Evolutionary conservation across 2,113 vertebrate genomes (phyloP).

Genomic region (Bettongia penicillata): DNA sequence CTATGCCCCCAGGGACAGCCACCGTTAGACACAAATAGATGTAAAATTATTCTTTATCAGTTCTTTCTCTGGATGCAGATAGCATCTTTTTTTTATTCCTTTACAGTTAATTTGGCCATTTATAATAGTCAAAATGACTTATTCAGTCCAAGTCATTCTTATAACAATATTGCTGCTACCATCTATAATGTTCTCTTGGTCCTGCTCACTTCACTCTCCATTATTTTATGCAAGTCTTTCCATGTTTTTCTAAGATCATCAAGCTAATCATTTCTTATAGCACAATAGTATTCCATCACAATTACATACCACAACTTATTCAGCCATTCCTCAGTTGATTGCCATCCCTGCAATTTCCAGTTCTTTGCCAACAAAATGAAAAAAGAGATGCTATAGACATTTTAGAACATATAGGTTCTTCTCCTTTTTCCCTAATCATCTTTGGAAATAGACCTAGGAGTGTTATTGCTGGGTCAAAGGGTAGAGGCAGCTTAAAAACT

Average conservation of each 20-base stretch:
- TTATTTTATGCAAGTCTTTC: no score
- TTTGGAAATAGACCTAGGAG: neutral
- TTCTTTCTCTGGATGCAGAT: neutral
- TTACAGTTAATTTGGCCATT: neutral
- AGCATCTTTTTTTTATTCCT: neutral
- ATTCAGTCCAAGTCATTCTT: neutral
- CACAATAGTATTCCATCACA: neutral
- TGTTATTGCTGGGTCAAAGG: neutral
- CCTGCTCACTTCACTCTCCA: no score
- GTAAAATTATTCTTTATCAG: no score
- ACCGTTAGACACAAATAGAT: no score
- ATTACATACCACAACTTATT: neutral
- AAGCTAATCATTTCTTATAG: no score
- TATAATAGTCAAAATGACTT: neutral
- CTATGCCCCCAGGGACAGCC: no score
- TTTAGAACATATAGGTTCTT: neutral
- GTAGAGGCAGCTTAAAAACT: neutral
- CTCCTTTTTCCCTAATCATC: neutral
- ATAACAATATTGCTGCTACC: neutral
- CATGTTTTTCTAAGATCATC: neutral
- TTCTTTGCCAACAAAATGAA: no score
- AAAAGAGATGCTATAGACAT: neutral
- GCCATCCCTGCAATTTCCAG: no score
- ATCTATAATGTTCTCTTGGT: neutral
- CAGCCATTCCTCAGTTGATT: neutral